Evolutionary conservation across 2,797 vertebrate genomes (phyloP).

Genomic region (Gymnodraco acuticeps): DNA sequence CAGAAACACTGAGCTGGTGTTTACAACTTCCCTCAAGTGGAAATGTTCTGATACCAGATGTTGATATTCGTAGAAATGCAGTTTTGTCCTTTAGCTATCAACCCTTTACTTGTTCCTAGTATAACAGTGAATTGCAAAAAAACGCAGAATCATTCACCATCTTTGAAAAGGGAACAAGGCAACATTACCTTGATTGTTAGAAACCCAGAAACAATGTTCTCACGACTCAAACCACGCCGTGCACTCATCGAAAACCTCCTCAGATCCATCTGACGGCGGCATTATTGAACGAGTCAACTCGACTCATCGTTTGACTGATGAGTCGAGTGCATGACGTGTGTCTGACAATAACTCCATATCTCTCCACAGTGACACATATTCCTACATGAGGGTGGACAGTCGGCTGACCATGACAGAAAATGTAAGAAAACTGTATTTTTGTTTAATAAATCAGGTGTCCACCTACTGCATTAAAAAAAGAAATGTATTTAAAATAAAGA

Average conservation of each 20-base stretch:
- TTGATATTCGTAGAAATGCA: background rate
- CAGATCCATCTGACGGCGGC: slow-evolving; percentile 21
- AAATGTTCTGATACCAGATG: background rate
- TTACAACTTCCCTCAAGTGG: background rate
- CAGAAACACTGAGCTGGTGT: background rate
- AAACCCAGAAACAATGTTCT: slow-evolving; percentile 43
- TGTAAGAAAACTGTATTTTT: too few species aligned
- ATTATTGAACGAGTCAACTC: background rate
- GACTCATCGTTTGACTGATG: background rate
- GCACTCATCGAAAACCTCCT: slow-evolving; percentile 14
- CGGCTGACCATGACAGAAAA: background rate
- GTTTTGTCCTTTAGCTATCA: background rate
- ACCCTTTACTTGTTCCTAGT: background rate
- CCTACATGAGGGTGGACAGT: background rate
- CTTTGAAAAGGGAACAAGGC: slow-evolving; percentile 61
- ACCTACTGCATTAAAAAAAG: too few species aligned
- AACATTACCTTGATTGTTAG: slow-evolving; percentile 24
- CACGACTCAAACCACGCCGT: slow-evolving; percentile 34
- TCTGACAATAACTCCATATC: background rate
- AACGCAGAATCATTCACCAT: slow-evolving; percentile 42
- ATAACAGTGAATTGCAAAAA: slow-evolving; percentile 36
- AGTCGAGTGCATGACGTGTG: background rate
- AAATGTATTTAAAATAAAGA: too few species aligned
- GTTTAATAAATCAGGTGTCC: too few species aligned
- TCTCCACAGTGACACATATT: background rate